A percentile compares a stretch with the other conserved stretches of the same genome.
Conservation (phyloP, 2,888 invertebrate genomes). For the Ichneumoninae sp. region DNA sequence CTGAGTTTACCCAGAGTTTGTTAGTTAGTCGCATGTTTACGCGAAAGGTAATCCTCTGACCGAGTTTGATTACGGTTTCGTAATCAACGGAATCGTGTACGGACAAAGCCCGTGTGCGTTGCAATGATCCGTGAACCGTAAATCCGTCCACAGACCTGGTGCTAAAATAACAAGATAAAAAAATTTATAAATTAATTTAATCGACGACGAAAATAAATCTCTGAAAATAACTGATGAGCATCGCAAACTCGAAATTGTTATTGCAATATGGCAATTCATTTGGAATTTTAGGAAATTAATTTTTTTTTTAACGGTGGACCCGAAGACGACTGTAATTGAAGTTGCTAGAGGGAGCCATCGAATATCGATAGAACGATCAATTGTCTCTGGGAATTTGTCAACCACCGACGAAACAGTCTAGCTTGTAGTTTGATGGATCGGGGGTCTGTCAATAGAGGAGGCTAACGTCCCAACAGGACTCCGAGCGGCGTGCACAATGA, state of each 20-base stretch:
- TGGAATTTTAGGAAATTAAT: not conserved
- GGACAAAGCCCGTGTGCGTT: too few relatives aligned
- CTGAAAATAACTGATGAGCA: not conserved
- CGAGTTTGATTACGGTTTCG: not conserved
- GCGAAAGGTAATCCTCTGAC: not conserved
- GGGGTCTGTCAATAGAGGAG: conserved; percentile 13
- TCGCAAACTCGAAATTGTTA: not conserved
- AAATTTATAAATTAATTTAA: not conserved
- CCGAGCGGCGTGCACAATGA: conserved; percentile 74
- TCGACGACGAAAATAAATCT: not conserved
- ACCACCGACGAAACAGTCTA: conserved; percentile 5
- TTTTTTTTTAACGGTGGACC: not conserved
- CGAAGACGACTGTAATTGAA: not conserved
- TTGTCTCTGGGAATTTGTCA: conserved; percentile 49
- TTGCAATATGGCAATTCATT: not conserved
- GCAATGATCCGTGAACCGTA: not conserved
- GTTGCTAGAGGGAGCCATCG: not conserved
- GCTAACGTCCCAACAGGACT: conserved; percentile 26
- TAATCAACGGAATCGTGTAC: not conserved
- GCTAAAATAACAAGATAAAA: too few relatives aligned
- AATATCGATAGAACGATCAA: conserved; percentile 15
- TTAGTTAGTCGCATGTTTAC: not conserved
- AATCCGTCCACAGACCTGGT: not conserved
- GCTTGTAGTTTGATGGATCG: conserved; percentile 22
- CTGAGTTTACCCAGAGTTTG: not conserved